Evolutionary conservation across 2,797 vertebrate species (phyloP).

Genomic region (Spea hammondii): DNA sequence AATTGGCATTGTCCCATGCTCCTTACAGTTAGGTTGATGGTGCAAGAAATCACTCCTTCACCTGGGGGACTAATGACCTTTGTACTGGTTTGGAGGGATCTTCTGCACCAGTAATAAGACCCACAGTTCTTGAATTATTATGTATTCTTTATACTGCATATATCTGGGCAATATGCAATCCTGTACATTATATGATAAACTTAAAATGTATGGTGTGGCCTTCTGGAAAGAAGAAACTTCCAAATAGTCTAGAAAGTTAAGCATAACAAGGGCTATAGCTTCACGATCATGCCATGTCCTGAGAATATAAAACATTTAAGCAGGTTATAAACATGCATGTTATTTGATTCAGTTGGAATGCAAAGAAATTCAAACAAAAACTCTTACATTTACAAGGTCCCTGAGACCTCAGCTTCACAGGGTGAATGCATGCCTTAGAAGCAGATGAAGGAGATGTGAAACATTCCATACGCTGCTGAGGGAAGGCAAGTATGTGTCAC

Average conservation of each 20-base stretch:
- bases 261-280: not conserved
- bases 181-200: too few relatives aligned
- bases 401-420: not conserved
- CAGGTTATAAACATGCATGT: not conserved
- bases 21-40: too few relatives aligned
- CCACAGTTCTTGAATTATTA: too few relatives aligned
- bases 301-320: not conserved
- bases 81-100: too few relatives aligned
- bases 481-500: not conserved
- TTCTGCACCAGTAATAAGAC: too few relatives aligned
- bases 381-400: not conserved
- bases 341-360: not conserved
- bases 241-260: not conserved
- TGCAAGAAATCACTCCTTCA: too few relatives aligned
- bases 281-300: not conserved
- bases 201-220: too few relatives aligned
- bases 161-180: too few relatives aligned
- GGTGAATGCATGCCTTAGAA: not conserved
- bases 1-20: too few relatives aligned
- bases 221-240: too few relatives aligned
- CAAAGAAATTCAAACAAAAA: not conserved
- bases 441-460: not conserved
- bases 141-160: too few relatives aligned
- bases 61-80: too few relatives aligned
- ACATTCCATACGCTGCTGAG: conserved; percentile 16